Conservation (phyloP, 30 jellyfish, hydroid and myxozoan species). For the Cassiopea andromeda region DNA sequence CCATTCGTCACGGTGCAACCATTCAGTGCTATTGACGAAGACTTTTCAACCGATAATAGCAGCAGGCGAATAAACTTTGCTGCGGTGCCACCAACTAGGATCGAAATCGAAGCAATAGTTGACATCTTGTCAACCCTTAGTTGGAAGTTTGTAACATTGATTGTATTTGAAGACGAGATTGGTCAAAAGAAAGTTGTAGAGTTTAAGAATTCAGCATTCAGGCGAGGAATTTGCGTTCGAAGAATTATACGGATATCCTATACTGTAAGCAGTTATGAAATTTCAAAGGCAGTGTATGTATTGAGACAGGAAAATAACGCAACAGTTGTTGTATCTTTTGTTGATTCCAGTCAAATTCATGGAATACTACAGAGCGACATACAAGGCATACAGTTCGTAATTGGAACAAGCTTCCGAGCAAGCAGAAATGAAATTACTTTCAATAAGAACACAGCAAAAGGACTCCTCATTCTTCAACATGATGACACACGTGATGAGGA, state of each 20-base stretch:
- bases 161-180: constrained; percentile 53
- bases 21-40: background rate
- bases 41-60: background rate
- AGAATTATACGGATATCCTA: constrained; percentile 9
- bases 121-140: constrained; percentile 49
- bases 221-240: constrained; percentile 53
- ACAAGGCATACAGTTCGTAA: background rate
- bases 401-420: constrained; percentile 39
- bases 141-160: constrained; percentile 70
- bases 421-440: background rate
- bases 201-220: background rate
- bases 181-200: constrained; percentile 45
- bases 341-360: constrained; percentile 42
- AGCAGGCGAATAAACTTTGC: constrained; percentile 18
- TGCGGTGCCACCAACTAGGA: constrained; percentile 64
- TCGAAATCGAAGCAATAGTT: constrained; percentile 36
- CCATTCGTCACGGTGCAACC: background rate
- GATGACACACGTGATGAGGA: constrained; percentile 16
- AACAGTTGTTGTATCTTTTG: constrained; percentile 54
- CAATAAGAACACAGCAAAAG: constrained; percentile 2
- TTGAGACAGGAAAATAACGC: constrained; percentile 15
- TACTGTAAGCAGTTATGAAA: constrained; percentile 11
- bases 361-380: constrained; percentile 47
- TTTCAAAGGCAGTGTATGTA: background rate
- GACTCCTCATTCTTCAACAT: constrained; percentile 5